Evolutionary conservation across 2,888 invertebrate genomes (phyloP), one percentile per base, ranked within the genome.

Genomic region (Trissoscelio sp.): DNA sequence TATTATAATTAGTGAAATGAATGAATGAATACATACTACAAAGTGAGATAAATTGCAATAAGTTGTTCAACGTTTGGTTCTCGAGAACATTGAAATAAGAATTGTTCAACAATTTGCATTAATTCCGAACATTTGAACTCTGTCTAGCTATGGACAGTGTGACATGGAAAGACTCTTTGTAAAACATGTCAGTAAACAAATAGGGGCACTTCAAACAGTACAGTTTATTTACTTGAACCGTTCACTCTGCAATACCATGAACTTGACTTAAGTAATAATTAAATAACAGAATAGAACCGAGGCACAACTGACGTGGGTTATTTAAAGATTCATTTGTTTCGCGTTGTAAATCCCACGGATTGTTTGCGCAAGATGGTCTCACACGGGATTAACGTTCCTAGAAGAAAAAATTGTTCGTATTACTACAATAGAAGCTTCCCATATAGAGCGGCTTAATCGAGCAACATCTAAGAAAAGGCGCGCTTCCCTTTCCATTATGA

Each of bases 351-450:
- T 75, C 66, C 28, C 74, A 75, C 60, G 57, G 46, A 75, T 66
- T 75, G 66, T 64, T 46, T 14, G 28, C 48, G n/a, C 12, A n/a
- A 37, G 18, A 3, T 46, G 39, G 16, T 51, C 70, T 64, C 34
- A 34, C 62, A 39, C 39, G 55, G 58, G 58, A 28, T 34, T 62
- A 62, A 34, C 7, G 39, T 22, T 62, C 16, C n/a, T 12, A 12
- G 62, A 28, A 37, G 34, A 39, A 73, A 53, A 34, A 44, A 44
- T 34, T 51, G 24, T 20, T 12, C 31, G 11, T 7, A 44, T 14
- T n/a, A 20, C 31, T 34, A 70, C 70, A 70, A 70, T 70, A 51
- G 16, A 4, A 39, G 9, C 46, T 78, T 78, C 57, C 69, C 70
- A 57, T 78, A 55, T 60, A n/a, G 12, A 42, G 11, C 42, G 53